Evolutionary conservation across 2,888 invertebrate species (phyloP).

Genomic region (Litoditis marina): DNA sequence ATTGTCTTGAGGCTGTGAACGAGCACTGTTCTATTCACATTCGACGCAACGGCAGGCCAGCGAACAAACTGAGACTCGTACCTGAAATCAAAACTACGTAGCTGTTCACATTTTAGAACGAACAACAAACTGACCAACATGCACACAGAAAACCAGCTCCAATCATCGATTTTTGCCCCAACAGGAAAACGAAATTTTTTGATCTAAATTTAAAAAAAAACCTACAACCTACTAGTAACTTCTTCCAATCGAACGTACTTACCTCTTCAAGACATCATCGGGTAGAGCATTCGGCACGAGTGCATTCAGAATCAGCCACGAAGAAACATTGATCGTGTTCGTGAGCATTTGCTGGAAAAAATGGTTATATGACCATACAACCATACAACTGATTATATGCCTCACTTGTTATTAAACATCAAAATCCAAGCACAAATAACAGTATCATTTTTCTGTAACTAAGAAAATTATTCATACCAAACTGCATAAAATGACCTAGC

Average conservation of each 20-base stretch:
- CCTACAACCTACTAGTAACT: no score
- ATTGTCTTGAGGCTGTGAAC: constrained; percentile 48
- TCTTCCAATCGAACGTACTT: no score
- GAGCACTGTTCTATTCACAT: constrained; percentile 38
- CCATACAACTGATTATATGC: no score
- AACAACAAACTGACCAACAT: no score
- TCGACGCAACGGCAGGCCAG: constrained; percentile 49
- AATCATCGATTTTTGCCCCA: constrained; percentile 21
- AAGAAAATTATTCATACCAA: constrained; percentile 1
- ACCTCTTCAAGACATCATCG: constrained; percentile 31
- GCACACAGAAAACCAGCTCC: no score
- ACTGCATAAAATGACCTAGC: constrained; percentile 1
- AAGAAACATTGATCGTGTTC: constrained; percentile 56
- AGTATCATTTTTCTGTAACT: neutral
- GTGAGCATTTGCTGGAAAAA: constrained; percentile 59
- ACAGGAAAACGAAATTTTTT: neutral
- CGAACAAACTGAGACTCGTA: constrained; percentile 50
- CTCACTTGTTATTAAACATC: no score
- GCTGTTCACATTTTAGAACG: no score
- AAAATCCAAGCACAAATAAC: no score
- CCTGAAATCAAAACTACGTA: no score
- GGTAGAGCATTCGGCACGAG: constrained; percentile 54
- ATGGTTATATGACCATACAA: no score
- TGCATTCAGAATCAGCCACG: constrained; percentile 61
- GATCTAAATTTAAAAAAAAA: neutral